Evolutionary conservation across 2,113 vertebrate genomes (phyloP), one percentile per base, ranked within the genome.

Genomic region (Gasterosteus nipponicus): DNA sequence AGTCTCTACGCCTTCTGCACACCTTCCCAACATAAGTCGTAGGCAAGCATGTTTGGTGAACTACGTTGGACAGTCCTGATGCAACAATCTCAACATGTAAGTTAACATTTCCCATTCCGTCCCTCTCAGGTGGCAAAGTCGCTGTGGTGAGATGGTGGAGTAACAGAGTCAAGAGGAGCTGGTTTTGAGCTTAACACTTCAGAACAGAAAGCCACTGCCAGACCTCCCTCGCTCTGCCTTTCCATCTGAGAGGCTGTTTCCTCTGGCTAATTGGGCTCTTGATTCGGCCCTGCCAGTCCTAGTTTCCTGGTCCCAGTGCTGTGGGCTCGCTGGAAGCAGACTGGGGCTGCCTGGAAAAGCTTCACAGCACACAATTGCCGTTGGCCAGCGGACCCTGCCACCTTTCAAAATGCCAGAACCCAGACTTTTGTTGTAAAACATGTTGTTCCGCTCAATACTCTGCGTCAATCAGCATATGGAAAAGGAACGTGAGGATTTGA

Each of bases 361-460:
- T 89, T 89, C 80, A 87, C 78, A 83, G 74, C 65, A 76, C 66
- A 69, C 69, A 90, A 89, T 92, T 92, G 83, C 86, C 91, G 75
- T 93, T 94, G 92, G 91, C 90, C 80, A 61, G 42, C 49, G 46
- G 69, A 59, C 61, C 54, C 61, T 39, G 70, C 47, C 46, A 14
- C 58, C 75, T 77, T 84, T 82, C 49, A 84, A 86, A 87, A 78
- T 62, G 47, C 68, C 73, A 76, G 31, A 86, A 87, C 80, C 74
- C 78, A 88, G 77, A 85, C 71, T 44, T 86, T 70, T 75, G 80
- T 81, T 90, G 90, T 90, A 88, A 91, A 90, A 93, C 91, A 89
- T 65, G 68, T 88, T 65, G 68, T 44, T 80, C 63, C 69, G 29
- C 3, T 35, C 63, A 59, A 70, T 31, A 18, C 72, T 72, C 59